phyloP scores from a whole-genome alignment of 2,888 invertebrate species.

The Eupeodes latifasciatus region DNA sequence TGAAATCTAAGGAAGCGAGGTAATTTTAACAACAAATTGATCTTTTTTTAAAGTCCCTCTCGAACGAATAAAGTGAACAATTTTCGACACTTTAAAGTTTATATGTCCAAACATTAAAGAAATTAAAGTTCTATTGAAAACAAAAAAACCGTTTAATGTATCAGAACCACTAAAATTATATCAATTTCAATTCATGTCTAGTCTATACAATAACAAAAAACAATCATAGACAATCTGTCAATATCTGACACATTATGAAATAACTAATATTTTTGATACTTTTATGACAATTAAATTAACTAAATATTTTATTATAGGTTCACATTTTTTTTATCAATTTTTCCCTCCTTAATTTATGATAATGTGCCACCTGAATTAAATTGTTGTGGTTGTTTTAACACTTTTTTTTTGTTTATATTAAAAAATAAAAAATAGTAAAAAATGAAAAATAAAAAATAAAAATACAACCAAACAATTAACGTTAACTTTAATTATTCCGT shows the following conservation, averaged over 20 bases:
- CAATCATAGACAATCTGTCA: neutral
- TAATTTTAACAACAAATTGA: too few relatives aligned
- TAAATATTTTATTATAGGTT: neutral
- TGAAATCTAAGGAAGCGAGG: too few relatives aligned
- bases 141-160: too few relatives aligned
- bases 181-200: neutral
- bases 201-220: too few relatives aligned
- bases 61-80: too few relatives aligned
- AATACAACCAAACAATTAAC: neutral
- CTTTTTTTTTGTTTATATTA: neutral
- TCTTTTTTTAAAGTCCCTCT: too few relatives aligned
- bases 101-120: too few relatives aligned
- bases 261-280: conserved; percentile 1
- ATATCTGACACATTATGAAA: conserved; percentile 3
- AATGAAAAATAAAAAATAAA: neutral
- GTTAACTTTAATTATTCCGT: conserved; percentile 33
- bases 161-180: neutral
- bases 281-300: neutral
- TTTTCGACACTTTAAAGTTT: too few relatives aligned
- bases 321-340: neutral
- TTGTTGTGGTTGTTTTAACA: conserved; percentile 5
- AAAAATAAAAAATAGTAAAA: neutral
- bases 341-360: conserved; percentile 13
- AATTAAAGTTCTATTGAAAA: too few relatives aligned
- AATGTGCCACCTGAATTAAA: conserved; percentile 4